A percentile compares a stretch with the other conserved stretches of the same genome.
Conservation (phyloP, 2,888 invertebrate species). For the Pristionchus fissidentatus region DNA sequence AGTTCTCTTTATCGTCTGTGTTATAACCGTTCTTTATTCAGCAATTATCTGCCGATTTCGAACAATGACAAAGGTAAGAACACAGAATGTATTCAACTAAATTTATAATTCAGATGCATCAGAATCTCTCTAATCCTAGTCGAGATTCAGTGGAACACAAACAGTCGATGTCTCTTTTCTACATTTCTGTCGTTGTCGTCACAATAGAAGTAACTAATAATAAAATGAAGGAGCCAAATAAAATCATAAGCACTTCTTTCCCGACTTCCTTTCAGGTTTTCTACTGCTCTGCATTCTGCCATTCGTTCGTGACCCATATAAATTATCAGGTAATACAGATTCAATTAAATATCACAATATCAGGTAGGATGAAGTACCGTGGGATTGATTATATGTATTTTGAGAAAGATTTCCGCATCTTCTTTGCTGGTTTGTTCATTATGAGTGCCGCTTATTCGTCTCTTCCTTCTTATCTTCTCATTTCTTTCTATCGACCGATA, state of each 20-base stretch:
- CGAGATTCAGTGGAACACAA: too few relatives aligned
- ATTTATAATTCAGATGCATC: too few relatives aligned
- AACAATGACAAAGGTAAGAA: too few relatives aligned
- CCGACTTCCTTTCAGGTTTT: background rate
- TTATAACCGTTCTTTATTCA: too few relatives aligned
- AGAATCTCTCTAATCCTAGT: too few relatives aligned
- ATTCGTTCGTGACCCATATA: background rate
- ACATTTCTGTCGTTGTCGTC: too few relatives aligned
- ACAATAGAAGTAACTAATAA: background rate
- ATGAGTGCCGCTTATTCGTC: background rate
- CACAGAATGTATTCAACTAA: too few relatives aligned
- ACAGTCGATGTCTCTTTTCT: too few relatives aligned
- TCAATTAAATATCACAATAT: background rate
- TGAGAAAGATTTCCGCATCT: background rate
- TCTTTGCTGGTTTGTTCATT: background rate
- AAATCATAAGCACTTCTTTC: background rate
- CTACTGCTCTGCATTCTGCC: background rate
- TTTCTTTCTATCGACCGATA: background rate
- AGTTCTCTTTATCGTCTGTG: too few relatives aligned
- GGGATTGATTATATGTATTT: background rate
- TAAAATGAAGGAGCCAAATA: background rate
- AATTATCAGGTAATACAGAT: background rate
- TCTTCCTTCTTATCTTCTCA: background rate
- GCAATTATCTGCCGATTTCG: too few relatives aligned
- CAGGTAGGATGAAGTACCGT: too few relatives aligned